Evolutionary conservation across 53 echinoderm and acorn worm genomes (phyloP), one percentile per base, ranked within the genome.

Genomic region (Hippasteria phrygiana): DNA sequence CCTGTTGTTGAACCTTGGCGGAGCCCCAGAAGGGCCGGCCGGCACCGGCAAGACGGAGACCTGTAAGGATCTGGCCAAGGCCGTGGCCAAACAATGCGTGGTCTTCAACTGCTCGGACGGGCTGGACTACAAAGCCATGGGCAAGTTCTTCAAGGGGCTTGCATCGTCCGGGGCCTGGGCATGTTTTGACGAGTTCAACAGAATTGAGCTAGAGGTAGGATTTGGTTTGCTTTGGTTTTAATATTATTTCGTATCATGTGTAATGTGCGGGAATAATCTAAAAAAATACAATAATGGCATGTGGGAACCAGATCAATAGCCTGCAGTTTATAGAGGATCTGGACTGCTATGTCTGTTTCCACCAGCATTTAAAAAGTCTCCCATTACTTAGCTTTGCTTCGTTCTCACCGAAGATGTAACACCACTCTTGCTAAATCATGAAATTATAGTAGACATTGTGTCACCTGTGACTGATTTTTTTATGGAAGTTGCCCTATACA

Each of bases 81-180:
- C 98, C 12, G 93, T 95, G 10, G 98, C 95, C 17, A 97, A 97
- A 87, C 93, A 99, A 90, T 96, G 96, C 76, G 99, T 99, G 41
- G 99, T 99, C 22, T 99, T 99, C 90, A 99, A 99, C 87, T 99
- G 99, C 75, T 98, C 99, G 0, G 99, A 99, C 89, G 96, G 96
- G 42, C 63, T 99, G 75, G 99, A 99, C 87, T 99, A 96, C 93
- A 96, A 98, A 78, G 98, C 95, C 17, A 93, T 95, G 94, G 95
- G 93, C 0, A 95, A 95, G 63, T 95, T 95, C 78, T 95, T 95
- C 90, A 97, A 95, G 51, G 95, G 95, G 35, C 76, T 97, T 38
- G 97, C 97, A 6, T 93, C 93, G 62, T 94, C 97, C 41, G 97
- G 97, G 41, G 97, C 97, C 1, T 97, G 97, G 97, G 97, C 97